Base-by-base conservation (phyloP, 2,888 invertebrate species). In the Willowsia nigromaculata region DNA sequence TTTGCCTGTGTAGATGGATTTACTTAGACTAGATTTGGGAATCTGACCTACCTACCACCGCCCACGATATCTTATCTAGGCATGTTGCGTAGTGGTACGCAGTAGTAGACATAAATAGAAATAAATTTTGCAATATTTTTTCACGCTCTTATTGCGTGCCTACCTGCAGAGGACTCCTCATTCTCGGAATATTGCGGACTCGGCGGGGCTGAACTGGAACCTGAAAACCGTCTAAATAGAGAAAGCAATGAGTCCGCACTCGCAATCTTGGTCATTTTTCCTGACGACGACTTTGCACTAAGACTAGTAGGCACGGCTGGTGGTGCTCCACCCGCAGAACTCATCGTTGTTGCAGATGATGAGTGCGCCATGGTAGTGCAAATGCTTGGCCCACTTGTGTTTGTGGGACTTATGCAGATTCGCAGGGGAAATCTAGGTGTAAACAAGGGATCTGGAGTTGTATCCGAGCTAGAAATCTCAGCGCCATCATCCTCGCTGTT, bases 231-330 rank as follows among this genome's bases (percentile, higher is more conserved):
- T 30, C 92, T 86, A 93, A 97, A 96, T 96, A 97, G 96, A 11
- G 96, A 96, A 90, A 97, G 94, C 91, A 97, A 96, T 0, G 97
- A 97, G 94, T 97, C 97, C 11, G 97, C 97, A 93, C 96, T 96
- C 37, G 96, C 95, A 78, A 96, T 96, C 94, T 96, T 96, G 91
- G 95, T 95, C 71, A 90, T 82, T 74, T 88, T 88, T 13, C 87
- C 87, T n/a, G 56, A 59, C 22, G 68, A 65, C 22, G 68, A 27
- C 89, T 89, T 74, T 88, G 90, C 78, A 88, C 86, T 59, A 84
- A 90, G 25, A 91, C 90, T 30, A 90, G 83, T 85, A 88, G 91
- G 53, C 88, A 91, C 43, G 84, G 88, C 2, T 85, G 91, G 81
- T 85, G 85, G 9, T 71, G 86, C 9, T 87, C 81, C 27, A 90